Percentiles rank a stretch among this genome's conserved stretches.
Conservation (phyloP, 1,140 invertebrate species). For the Drosophila virilis region DNA sequence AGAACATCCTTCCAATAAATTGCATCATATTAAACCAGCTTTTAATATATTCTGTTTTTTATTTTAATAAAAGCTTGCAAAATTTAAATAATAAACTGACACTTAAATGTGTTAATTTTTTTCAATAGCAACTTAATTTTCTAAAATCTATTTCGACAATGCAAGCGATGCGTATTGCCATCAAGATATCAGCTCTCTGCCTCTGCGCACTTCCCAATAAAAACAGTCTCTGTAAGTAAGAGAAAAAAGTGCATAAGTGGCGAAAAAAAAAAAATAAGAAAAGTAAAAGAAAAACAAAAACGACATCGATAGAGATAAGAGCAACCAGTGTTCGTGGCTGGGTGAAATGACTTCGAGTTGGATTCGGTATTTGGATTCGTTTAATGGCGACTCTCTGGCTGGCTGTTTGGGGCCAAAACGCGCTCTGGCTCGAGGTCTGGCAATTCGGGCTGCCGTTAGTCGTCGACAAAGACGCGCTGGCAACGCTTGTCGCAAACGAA, state of each 20-base stretch:
- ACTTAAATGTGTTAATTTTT: too few relatives aligned
- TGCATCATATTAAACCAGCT: too few relatives aligned
- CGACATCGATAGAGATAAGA: conserved; percentile 11
- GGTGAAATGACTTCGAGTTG: conserved; percentile 28
- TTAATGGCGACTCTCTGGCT: conserved; percentile 65
- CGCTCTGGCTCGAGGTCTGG: conserved; percentile 17
- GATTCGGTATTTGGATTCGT: conserved; percentile 43
- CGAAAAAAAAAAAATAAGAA: conserved; percentile 17
- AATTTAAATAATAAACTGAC: too few relatives aligned
- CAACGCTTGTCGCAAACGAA: conserved; percentile 56
- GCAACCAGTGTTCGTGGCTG: conserved; percentile 22
- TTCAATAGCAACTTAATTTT: too few relatives aligned
- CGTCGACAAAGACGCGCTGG: conserved; percentile 63
- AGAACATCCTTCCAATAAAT: too few relatives aligned
- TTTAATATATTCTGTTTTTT: too few relatives aligned
- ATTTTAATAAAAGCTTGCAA: too few relatives aligned
- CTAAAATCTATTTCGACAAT: background rate
- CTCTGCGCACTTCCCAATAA: conserved; percentile 34
- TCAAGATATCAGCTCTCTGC: background rate
- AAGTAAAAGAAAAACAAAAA: conserved; percentile 33
- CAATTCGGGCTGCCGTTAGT: conserved; percentile 43
- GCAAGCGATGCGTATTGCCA: background rate
- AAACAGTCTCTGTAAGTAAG: background rate
- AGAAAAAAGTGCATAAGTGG: conserved; percentile 8
- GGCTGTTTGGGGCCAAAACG: conserved; percentile 25